phyloP scores from a whole-genome alignment of 2,797 vertebrate species.

The Trachurus trachurus region DNA sequence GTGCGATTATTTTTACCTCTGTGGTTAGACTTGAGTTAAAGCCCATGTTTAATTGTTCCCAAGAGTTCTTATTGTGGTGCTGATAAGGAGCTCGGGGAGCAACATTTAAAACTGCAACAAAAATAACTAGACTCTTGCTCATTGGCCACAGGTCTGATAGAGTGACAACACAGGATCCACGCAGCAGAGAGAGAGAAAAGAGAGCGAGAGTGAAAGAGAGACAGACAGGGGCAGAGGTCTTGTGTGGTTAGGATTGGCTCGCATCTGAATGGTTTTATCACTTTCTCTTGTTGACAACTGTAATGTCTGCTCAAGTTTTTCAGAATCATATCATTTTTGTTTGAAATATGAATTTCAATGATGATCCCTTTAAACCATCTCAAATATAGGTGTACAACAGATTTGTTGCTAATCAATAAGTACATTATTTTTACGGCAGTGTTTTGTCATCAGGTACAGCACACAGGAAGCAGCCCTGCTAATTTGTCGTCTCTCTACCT shows the following conservation, averaged over 20 bases:
- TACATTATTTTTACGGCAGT: constrained; percentile 45
- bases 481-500: constrained; percentile 67
- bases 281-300: constrained; percentile 31
- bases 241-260: constrained; percentile 10
- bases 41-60: constrained; percentile 94
- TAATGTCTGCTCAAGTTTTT: constrained; percentile 39
- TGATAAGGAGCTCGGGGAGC: constrained; percentile 95
- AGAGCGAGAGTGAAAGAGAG: constrained; percentile 6
- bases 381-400: constrained; percentile 19
- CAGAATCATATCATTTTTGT: constrained; percentile 14
- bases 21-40: constrained; percentile 90
- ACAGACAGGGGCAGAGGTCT: constrained; percentile 22
- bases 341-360: constrained; percentile 53
- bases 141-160: constrained; percentile 76
- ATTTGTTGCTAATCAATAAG: constrained; percentile 58
- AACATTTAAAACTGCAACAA: constrained; percentile 90
- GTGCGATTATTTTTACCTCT: constrained; percentile 88
- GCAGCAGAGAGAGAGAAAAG: constrained; percentile 20
- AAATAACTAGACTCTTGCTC: constrained; percentile 88
- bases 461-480: constrained; percentile 48
- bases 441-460: constrained; percentile 58
- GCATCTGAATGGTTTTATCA: constrained; percentile 18
- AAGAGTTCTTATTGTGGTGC: constrained; percentile 92
- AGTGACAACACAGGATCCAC: constrained; percentile 65
- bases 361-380: constrained; percentile 33